Evolutionary conservation across 2,113 vertebrate species (phyloP).

Genomic region (Athene noctua): DNA sequence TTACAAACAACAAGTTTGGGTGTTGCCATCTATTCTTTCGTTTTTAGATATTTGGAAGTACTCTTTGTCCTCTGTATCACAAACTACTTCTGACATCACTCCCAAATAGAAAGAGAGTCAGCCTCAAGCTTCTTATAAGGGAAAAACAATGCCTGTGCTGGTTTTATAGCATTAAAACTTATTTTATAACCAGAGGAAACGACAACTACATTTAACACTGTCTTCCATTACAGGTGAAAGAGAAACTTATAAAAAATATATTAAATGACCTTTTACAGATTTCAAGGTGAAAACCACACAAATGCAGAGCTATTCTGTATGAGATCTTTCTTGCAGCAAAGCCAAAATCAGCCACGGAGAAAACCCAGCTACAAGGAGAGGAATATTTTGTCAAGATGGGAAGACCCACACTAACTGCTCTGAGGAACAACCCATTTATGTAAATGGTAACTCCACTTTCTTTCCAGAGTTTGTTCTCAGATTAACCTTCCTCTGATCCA

Average conservation of each 20-base stretch:
- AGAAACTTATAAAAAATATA: neutral
- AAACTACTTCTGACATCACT: neutral
- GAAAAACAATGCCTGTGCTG: neutral
- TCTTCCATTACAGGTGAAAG: neutral
- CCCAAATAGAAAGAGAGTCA: neutral
- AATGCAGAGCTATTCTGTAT: neutral
- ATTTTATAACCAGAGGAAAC: neutral
- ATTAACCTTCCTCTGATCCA: neutral
- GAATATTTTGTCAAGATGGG: neutral
- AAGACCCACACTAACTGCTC: neutral
- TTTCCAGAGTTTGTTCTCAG: neutral
- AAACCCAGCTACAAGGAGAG: neutral
- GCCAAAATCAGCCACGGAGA: fast-evolving
- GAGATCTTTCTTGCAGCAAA: neutral
- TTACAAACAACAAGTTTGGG: neutral
- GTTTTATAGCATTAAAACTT: neutral
- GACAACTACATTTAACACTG: too few relatives aligned
- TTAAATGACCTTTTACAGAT: fast-evolving
- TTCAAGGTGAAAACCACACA: neutral
- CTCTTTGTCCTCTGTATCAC: neutral
- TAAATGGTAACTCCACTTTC: fast-evolving
- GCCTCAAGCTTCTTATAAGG: neutral
- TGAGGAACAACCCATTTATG: neutral
- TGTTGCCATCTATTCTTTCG: neutral
- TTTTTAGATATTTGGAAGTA: neutral